Conservation (phyloP, 2,888 invertebrate species). For the Carpatolechia fugitivella region DNA sequence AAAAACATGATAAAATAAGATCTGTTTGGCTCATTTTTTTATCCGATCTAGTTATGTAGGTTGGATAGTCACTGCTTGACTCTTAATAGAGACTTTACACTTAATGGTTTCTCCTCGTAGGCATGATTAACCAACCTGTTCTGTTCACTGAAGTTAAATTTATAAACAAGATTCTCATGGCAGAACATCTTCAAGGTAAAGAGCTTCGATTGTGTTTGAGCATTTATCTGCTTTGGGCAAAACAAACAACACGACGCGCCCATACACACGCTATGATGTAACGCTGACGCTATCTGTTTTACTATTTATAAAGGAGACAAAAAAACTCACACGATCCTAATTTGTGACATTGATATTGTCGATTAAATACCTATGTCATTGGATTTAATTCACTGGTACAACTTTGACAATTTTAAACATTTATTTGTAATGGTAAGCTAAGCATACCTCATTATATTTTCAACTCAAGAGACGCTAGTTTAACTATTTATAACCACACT, state of each 20-base stretch:
- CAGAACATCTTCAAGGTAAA: constrained; percentile 22
- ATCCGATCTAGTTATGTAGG: too few species aligned
- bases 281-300: constrained; percentile 48
- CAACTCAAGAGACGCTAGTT: too few species aligned
- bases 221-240: constrained; percentile 45
- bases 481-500: too few species aligned
- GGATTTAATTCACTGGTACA: too few species aligned
- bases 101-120: too few species aligned
- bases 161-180: neutral
- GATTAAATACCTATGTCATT: too few species aligned
- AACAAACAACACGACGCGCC: constrained; percentile 54
- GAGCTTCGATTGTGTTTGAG: constrained; percentile 30
- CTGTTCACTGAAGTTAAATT: neutral
- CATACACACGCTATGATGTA: constrained; percentile 52
- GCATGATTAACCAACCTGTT: constrained; percentile 3
- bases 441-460: too few species aligned
- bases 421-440: too few species aligned
- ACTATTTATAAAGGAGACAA: constrained; percentile 54
- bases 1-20: too few species aligned
- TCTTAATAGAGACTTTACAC: neutral
- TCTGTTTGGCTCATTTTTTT: too few species aligned
- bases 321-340: constrained; percentile 37
- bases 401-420: too few species aligned
- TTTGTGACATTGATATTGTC: constrained; percentile 42
- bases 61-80: too few species aligned